phyloP scores from a whole-genome alignment of 2,888 invertebrate genomes.

The Agonopterix heracliana region DNA sequence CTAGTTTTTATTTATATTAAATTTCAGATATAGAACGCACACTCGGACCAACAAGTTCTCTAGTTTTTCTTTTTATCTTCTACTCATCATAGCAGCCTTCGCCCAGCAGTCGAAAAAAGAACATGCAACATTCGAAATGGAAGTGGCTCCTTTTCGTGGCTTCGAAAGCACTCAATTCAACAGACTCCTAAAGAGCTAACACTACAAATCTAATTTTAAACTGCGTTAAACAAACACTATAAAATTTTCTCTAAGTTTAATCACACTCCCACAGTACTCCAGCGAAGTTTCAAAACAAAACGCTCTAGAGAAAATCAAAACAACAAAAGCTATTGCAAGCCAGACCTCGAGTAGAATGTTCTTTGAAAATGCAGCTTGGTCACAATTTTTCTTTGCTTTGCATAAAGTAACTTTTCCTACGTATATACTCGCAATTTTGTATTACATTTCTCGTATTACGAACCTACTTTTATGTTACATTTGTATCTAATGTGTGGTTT shows the following conservation, averaged over 20 bases:
- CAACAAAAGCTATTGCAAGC: constrained; percentile 10
- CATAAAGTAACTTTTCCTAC: background rate
- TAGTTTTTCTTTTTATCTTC: too few relatives aligned
- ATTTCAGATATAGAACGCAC: too few relatives aligned
- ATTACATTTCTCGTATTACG: background rate
- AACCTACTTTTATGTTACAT: background rate
- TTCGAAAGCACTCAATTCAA: too few relatives aligned
- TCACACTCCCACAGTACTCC: constrained; percentile 5
- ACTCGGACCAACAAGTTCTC: too few relatives aligned
- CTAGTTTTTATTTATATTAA: too few relatives aligned
- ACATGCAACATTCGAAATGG: too few relatives aligned
- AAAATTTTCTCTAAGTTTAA: constrained; percentile 6
- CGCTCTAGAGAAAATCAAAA: constrained; percentile 11
- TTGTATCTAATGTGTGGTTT: too few relatives aligned
- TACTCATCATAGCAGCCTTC: too few relatives aligned
- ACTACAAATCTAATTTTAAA: too few relatives aligned
- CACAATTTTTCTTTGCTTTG: constrained; percentile 1
- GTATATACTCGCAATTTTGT: background rate
- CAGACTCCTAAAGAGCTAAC: too few relatives aligned
- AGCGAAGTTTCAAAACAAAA: constrained; percentile 11
- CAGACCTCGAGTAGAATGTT: constrained; percentile 5
- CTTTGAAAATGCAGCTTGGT: constrained; percentile 10
- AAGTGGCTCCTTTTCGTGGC: background rate
- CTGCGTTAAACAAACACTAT: background rate
- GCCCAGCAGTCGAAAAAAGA: too few relatives aligned